Base-by-base conservation (phyloP, 2,113 vertebrate species). In the Rhea americana region DNA sequence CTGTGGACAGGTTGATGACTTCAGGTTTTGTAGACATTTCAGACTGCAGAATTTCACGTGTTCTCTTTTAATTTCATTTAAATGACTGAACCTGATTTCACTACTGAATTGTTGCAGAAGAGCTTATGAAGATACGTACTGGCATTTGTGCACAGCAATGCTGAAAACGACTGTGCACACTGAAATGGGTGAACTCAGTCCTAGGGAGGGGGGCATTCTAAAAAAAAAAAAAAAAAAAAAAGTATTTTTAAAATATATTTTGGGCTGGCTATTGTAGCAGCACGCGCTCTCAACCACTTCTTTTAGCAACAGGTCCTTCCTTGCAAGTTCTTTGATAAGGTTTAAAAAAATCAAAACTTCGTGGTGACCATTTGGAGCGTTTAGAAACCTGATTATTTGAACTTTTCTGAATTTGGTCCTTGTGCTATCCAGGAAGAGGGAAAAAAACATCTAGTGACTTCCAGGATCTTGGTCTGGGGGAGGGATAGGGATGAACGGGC, bases 161-260 rank as follows among this genome's bases (percentile, higher is more conserved):
- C 22, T 24, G 26, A 2, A 11, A 55, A 2, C 10, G 17, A 3
- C 0, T 3, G 20, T 37, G 22, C 51, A 35, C 14, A 9, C 26
- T 56, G 53, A 28, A 56, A 17, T 7, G 5, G 53, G 11, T 30
- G 59, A 53, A 12, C 37, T 20, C 4, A 24, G 22, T 3, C 15
- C 35, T 35, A 6, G 5, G 1, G 11, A 8, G 30, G 8, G 13
- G 19, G 32, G 53, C 53, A 17, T 28, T 56, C 26, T 56, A 15
- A 21, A 66, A 87, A 65, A 35, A 35, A 35, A 35, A 35, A 35
- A 35, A 35, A 35, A 35, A 35, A 35, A 35, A n/a, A 35, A 35
- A 35, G 35, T 9, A 1, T 9, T 5, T 58, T 77, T 8, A 37
- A 56, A 9, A 15, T 14, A 0, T 3, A 2, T 2, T 41, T 77